Base-by-base conservation (phyloP, 2,113 vertebrate genomes). In the Myxocyprinus asiaticus region DNA sequence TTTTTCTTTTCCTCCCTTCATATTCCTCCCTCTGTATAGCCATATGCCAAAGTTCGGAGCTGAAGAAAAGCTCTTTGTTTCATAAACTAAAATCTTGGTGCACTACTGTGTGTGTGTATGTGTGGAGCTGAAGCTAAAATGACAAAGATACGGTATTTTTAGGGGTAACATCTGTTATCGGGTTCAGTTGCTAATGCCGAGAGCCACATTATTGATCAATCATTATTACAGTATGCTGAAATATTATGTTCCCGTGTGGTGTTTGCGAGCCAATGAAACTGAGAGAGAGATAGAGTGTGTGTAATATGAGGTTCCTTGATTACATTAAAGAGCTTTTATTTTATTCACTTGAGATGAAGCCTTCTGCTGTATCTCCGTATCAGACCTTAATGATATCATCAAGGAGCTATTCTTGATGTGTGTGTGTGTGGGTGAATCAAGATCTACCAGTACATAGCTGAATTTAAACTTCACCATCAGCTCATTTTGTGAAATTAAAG, bases 301-400 rank as follows among this genome's bases (percentile, higher is more conserved):
- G 85, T 84, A 93, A 94, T 90, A 90, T 90, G 90, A 94, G 90
- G 89, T 88, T 94, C 88, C 92, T 90, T 94, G 91, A 92, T 92
- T 90, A 89, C 91, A 92, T 93, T 93, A 93, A 92, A 90, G 88
- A 87, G 87, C 89, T 88, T 89, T 89, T 87, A 89, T 86, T 86
- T 86, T 87, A 90, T 87, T 83, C 91, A 89, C 90, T 90, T 67
- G 91, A 91, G 90, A 90, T 81, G 88, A 89, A 89, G 86, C 90
- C 90, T 91, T 92, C 90, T 92, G 88, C 85, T 84, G 76, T 83
- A 78, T 89, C 85, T 89, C 61, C 67, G 88, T 87, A 88, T 91
- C 90, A 90, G 78, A 83, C 90, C 85, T 82, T 88, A 88, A 89
- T 91, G 88, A 92, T 87, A 89, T 80, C 70, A 85, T 88, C 87